phyloP scores from a whole-genome alignment of 2,888 invertebrate genomes.

The Hyposoter dolosus region DNA sequence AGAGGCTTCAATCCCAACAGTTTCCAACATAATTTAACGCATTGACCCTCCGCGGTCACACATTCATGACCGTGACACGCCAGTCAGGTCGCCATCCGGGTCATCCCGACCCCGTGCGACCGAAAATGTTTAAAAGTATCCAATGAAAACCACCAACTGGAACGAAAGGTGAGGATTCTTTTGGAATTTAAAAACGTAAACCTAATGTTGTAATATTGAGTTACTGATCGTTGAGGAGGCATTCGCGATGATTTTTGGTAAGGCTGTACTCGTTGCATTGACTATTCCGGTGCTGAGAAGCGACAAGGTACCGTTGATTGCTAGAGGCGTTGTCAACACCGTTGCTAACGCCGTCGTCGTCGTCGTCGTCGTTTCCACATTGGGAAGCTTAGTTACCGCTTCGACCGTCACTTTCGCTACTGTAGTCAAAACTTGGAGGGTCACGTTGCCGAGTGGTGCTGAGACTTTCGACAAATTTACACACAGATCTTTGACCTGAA shows the following conservation, averaged over 20 bases:
- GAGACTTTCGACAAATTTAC: slow-evolving; percentile 72
- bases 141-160: background rate
- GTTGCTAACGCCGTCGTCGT: slow-evolving; percentile 72
- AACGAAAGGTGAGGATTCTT: slow-evolving; percentile 20
- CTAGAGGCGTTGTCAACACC: slow-evolving; percentile 74
- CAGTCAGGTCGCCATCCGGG: too few species aligned
- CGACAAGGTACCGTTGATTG: slow-evolving; percentile 75
- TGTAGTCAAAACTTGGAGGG: slow-evolving; percentile 75
- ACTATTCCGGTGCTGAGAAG: slow-evolving; percentile 71
- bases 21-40: background rate
- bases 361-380: slow-evolving; percentile 69
- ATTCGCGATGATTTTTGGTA: slow-evolving; percentile 77
- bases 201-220: slow-evolving; percentile 74
- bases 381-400: slow-evolving; percentile 74
- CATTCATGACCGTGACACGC: too few species aligned
- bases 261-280: slow-evolving; percentile 75
- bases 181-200: slow-evolving; percentile 12
- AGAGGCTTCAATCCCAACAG: background rate
- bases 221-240: slow-evolving; percentile 77
- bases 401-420: slow-evolving; percentile 74
- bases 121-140: background rate
- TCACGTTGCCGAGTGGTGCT: slow-evolving; percentile 71
- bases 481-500: slow-evolving; percentile 81
- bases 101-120: too few species aligned
- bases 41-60: too few species aligned